Percentiles rank a stretch among this genome's conserved stretches.
Conservation (phyloP, 2,888 invertebrate species). For the Plemyria rubiginata region DNA sequence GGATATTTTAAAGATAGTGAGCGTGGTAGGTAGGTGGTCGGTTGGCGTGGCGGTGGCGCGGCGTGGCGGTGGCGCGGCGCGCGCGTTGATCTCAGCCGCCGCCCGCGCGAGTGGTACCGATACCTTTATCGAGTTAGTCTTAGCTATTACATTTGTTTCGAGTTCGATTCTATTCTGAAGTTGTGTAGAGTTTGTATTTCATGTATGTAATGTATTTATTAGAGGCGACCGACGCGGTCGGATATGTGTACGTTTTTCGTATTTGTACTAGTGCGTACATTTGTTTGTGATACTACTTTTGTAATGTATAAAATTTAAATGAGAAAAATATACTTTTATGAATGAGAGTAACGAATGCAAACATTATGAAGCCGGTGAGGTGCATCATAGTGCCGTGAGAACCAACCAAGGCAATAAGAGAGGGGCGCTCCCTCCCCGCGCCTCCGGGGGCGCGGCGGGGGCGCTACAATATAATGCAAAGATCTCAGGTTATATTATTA, state of each 20-base stretch:
- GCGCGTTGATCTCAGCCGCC: conserved; percentile 76
- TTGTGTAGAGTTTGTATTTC: conserved; percentile 79
- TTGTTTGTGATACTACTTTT: conserved; percentile 86
- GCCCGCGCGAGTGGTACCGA: conserved; percentile 79
- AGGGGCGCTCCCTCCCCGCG: conserved; percentile 38
- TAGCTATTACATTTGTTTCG: conserved; percentile 82
- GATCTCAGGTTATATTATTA: conserved; percentile 84
- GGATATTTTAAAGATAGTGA: conserved; percentile 57
- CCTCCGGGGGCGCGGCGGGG: conserved; percentile 20
- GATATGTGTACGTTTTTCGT: conserved; percentile 79
- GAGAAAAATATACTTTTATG: conserved; percentile 80
- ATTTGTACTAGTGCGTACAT: conserved; percentile 84
- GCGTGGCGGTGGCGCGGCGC: conserved; percentile 61
- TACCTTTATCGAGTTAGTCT: conserved; percentile 78
- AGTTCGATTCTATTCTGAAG: conserved; percentile 82
- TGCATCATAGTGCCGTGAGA: conserved; percentile 59
- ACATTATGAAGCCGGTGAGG: conserved; percentile 64
- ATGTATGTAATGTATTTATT: conserved; percentile 81
- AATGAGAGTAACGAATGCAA: conserved; percentile 74
- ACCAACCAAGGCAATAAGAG: conserved; percentile 64
- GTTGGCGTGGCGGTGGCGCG: conserved; percentile 57
- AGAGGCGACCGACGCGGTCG: conserved; percentile 69
- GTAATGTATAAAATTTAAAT: conserved; percentile 83
- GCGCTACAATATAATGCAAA: conserved; percentile 67
- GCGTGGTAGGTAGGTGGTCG: conserved; percentile 47